phyloP scores from a whole-genome alignment of 2,797 vertebrate genomes.

The Sebastolobus alascanus region DNA sequence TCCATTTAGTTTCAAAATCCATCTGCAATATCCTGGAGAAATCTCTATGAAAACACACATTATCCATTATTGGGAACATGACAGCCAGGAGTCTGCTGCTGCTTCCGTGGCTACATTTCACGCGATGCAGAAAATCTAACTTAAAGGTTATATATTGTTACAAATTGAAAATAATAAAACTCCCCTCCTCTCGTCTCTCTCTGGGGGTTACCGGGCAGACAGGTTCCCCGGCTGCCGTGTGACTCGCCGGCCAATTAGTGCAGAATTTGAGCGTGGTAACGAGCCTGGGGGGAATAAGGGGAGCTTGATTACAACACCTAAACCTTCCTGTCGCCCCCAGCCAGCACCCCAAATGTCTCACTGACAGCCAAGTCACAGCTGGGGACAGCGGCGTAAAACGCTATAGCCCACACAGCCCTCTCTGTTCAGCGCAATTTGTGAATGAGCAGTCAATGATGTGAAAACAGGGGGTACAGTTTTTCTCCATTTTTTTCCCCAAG shows the following conservation, averaged over 20 bases:
- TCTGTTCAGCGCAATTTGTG: constrained; percentile 55
- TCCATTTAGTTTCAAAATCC: constrained; percentile 52
- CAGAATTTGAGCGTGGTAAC: constrained; percentile 74
- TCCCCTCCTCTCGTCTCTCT: constrained; percentile 46
- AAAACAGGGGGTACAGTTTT: constrained; percentile 45
- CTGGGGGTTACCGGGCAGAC: constrained; percentile 69
- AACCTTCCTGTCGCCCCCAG: constrained; percentile 80
- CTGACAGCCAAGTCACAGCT: constrained; percentile 79
- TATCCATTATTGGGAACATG: constrained; percentile 36
- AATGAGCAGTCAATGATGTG: constrained; percentile 36
- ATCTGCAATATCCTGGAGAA: constrained; percentile 39
- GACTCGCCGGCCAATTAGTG: constrained; percentile 81
- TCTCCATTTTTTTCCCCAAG: constrained; percentile 15
- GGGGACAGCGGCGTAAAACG: constrained; percentile 27
- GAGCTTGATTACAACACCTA: constrained; percentile 84
- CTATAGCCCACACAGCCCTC: constrained; percentile 53
- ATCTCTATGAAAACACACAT: constrained; percentile 37
- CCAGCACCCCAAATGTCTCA: constrained; percentile 74
- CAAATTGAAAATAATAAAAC: constrained; percentile 75
- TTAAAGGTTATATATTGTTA: constrained; percentile 67
- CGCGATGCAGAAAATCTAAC: constrained; percentile 52
- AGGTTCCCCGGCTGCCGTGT: constrained; percentile 69
- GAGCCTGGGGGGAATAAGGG: constrained; percentile 77
- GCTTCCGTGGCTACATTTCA: constrained; percentile 36
- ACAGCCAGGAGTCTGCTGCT: constrained; percentile 25